These are phyloP conservation scores for Papilio gigon DNA, from an alignment of 2,888 invertebrate genomes.

Conservation along the genomic window DNA sequence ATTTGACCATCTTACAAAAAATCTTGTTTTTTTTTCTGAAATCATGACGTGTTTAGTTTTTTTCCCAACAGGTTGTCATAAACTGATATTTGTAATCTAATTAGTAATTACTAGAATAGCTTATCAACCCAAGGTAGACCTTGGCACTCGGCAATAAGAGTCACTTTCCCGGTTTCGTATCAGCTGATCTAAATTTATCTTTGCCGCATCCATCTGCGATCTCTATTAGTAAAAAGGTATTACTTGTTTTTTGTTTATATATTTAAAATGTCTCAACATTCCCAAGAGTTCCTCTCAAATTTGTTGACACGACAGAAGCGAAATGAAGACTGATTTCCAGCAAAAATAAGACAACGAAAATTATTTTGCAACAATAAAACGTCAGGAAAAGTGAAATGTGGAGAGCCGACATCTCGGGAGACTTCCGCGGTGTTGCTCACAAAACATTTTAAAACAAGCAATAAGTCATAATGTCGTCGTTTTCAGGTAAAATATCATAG, in stretches of 20 bases:
- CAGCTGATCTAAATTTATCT: too few species aligned
- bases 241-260: not conserved
- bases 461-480: slow-evolving; percentile 20
- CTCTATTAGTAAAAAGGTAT: too few species aligned
- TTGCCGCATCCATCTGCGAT: too few species aligned
- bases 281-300: slow-evolving; percentile 5
- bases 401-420: slow-evolving; percentile 11
- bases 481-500: slow-evolving; percentile 1
- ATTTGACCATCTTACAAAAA: too few species aligned
- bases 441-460: slow-evolving; percentile 23
- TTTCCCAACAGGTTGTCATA: too few species aligned
- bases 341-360: slow-evolving; percentile 24
- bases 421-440: slow-evolving; percentile 3
- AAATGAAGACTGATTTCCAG: slow-evolving; percentile 16
- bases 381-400: slow-evolving; percentile 24
- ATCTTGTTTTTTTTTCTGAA: too few species aligned
- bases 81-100: too few species aligned
- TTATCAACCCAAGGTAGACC: too few species aligned
- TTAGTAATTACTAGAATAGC: too few species aligned
- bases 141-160: too few species aligned
- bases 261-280: not conserved
- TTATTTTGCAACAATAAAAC: slow-evolving; percentile 25
- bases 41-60: too few species aligned
- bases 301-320: slow-evolving; percentile 17
- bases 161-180: too few species aligned